Conservation (phyloP, 37 sponge, comb jelly and placozoan genomes). For the Dysidea cf. avara region DNA sequence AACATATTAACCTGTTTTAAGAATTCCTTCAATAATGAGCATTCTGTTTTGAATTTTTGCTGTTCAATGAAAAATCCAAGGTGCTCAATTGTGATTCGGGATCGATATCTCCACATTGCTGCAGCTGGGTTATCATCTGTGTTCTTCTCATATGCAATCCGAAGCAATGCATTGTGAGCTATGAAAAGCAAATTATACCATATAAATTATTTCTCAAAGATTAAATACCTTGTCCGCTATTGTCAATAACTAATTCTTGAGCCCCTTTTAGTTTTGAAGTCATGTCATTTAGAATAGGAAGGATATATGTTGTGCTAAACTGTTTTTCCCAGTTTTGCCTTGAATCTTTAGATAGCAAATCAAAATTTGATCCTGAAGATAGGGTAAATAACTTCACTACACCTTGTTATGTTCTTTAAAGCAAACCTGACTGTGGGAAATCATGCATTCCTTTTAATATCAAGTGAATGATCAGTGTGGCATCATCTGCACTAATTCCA, state of each 20-base stretch:
- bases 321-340: slow-evolving; percentile 12
- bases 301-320: neutral
- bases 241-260: too few species aligned
- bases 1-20: slow-evolving; percentile 39
- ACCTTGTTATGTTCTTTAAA: too few species aligned
- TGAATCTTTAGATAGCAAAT: neutral
- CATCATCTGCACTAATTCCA: slow-evolving; percentile 49
- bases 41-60: slow-evolving; percentile 17
- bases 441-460: slow-evolving; percentile 26
- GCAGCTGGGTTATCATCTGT: too few species aligned
- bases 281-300: slow-evolving; percentile 1
- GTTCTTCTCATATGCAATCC: too few species aligned
- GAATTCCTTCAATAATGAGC: slow-evolving; percentile 59
- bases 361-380: too few species aligned
- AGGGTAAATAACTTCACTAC: too few species aligned
- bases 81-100: slow-evolving; percentile 61
- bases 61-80: slow-evolving; percentile 28
- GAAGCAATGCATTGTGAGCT: too few species aligned
- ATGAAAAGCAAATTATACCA: too few species aligned
- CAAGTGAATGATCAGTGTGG: slow-evolving; percentile 47
- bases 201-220: too few species aligned
- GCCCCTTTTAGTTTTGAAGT: too few species aligned
- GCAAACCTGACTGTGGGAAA: too few species aligned
- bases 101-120: slow-evolving; percentile 58
- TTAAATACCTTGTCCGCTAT: too few species aligned